Evolutionary conservation across 2,113 vertebrate genomes (phyloP).

Genomic region (Casuarius casuarius): DNA sequence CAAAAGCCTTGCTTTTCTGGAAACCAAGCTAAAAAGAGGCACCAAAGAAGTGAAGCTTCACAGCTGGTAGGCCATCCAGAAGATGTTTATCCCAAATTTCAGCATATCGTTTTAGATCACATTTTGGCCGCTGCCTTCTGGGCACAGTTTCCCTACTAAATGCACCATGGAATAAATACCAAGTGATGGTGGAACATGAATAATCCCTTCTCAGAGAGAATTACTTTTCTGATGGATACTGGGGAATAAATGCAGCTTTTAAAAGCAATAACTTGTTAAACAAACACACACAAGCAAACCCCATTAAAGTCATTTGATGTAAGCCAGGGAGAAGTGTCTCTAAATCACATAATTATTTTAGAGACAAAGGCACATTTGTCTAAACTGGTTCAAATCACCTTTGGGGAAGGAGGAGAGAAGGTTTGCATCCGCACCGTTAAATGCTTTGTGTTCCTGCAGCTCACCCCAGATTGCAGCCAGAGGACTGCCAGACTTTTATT

Average conservation of each 20-base stretch:
- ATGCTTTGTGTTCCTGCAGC: slow-evolving; percentile 27
- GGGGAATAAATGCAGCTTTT: slow-evolving; percentile 20
- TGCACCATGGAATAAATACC: background rate
- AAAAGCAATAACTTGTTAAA: slow-evolving; percentile 39
- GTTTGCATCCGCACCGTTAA: slow-evolving; percentile 20
- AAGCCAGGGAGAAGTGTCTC: slow-evolving; percentile 7
- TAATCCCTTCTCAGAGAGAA: slow-evolving; percentile 19
- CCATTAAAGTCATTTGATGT: slow-evolving; percentile 48
- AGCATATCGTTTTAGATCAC: background rate
- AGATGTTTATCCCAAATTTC: background rate
- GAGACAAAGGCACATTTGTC: slow-evolving; percentile 14
- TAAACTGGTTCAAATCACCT: slow-evolving; percentile 50
- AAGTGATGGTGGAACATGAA: background rate
- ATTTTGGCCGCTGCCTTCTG: slow-evolving; percentile 4
- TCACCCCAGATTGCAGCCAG: background rate
- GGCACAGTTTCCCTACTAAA: slow-evolving; percentile 25
- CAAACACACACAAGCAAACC: background rate
- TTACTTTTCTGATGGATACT: background rate
- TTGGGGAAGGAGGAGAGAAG: slow-evolving; percentile 19
- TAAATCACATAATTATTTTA: slow-evolving; percentile 69
- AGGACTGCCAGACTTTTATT: background rate
- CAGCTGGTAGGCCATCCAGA: background rate
- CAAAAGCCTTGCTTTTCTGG: background rate
- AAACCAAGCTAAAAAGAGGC: background rate
- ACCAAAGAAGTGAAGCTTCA: background rate